These are phyloP conservation scores for Rhynchophorus ferrugineus DNA, from an alignment of 1,140 invertebrate genomes.

Conservation along the genomic window DNA sequence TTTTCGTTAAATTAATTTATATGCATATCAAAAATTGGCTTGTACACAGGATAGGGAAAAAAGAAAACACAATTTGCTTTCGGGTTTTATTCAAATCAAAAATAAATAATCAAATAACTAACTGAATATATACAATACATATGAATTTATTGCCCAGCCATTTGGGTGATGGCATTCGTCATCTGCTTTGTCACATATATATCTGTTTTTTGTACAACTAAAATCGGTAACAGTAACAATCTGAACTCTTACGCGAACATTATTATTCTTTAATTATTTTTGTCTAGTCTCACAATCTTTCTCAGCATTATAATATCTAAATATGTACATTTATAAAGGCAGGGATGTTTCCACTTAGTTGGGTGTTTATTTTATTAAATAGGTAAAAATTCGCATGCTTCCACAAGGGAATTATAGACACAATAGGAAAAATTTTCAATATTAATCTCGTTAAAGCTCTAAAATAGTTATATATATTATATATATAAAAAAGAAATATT, in stretches of 20 bases:
- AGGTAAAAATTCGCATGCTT: not conserved
- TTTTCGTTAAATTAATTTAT: too few relatives aligned
- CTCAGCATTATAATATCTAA: not conserved
- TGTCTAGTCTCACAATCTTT: not conserved
- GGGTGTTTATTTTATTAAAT: not conserved
- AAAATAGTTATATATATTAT: too few relatives aligned
- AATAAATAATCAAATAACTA: not conserved
- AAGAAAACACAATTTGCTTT: too few relatives aligned
- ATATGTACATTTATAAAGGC: not conserved
- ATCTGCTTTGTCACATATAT: not conserved
- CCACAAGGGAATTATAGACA: not conserved
- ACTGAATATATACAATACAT: not conserved
- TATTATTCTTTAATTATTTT: not conserved
- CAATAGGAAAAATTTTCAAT: not conserved
- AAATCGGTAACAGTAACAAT: not conserved
- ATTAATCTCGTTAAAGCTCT: too few relatives aligned
- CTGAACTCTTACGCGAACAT: not conserved
- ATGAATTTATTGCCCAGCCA: not conserved
- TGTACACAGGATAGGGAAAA: too few relatives aligned
- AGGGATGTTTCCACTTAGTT: not conserved
- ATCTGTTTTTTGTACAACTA: not conserved
- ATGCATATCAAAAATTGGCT: too few relatives aligned
- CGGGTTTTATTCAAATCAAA: not conserved
- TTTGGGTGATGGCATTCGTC: not conserved
- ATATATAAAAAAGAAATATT: too few relatives aligned